phyloP scores from a whole-genome alignment of 2,888 invertebrate species.

The Epirrhoe alternata region DNA sequence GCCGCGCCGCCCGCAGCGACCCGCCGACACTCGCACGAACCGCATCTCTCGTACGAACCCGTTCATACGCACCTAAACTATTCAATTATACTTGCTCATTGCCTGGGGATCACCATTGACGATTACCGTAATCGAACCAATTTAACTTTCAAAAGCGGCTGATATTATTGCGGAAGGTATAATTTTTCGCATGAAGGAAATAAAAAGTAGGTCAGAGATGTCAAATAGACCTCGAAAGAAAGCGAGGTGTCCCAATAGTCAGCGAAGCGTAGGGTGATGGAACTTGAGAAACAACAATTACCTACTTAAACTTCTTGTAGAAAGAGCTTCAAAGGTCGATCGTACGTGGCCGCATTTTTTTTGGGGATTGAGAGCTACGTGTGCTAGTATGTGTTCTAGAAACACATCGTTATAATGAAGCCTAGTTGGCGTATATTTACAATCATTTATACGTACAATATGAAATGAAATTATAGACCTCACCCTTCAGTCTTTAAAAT shows the following conservation, averaged over 20 bases:
- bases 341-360: conserved; percentile 61
- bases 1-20: conserved; percentile 49
- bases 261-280: conserved; percentile 35
- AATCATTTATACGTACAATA: background rate
- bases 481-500: conserved; percentile 1
- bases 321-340: conserved; percentile 57
- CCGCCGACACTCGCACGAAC: background rate
- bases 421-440: background rate
- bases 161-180: conserved; percentile 11
- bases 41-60: conserved; percentile 35
- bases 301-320: conserved; percentile 44
- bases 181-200: conserved; percentile 17
- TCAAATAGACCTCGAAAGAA: conserved; percentile 25
- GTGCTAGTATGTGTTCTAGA: conserved; percentile 18
- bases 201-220: conserved; percentile 34
- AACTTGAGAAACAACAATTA: conserved; percentile 42
- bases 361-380: conserved; percentile 51
- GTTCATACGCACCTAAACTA: conserved; percentile 43
- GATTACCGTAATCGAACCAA: conserved; percentile 12
- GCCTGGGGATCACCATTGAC: conserved; percentile 20
- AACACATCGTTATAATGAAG: conserved; percentile 8
- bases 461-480: background rate
- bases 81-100: conserved; percentile 40
- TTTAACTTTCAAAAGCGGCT: conserved; percentile 20
- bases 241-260: conserved; percentile 17